These are phyloP conservation scores for Rhingia rostrata DNA, from an alignment of 2,888 invertebrate species.

Conservation along the genomic window DNA sequence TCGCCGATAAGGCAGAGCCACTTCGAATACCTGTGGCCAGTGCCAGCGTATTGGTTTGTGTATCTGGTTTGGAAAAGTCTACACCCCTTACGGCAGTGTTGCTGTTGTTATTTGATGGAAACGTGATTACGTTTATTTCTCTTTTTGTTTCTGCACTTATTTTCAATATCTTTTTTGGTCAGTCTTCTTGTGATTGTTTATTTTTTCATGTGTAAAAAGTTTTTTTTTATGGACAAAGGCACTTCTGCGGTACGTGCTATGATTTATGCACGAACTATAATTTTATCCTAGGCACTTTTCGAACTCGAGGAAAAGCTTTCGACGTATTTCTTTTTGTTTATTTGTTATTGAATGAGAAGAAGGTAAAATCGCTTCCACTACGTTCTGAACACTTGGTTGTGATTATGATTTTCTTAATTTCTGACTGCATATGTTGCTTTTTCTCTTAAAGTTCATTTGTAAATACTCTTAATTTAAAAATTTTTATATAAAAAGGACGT, in stretches of 20 bases:
- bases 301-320: constrained; percentile 70
- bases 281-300: constrained; percentile 69
- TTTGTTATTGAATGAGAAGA: background rate
- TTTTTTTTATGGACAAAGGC: constrained; percentile 55
- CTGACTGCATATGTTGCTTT: constrained; percentile 1
- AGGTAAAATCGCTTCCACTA: constrained; percentile 42
- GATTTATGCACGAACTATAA: constrained; percentile 59
- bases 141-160: constrained; percentile 1
- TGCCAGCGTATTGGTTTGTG: constrained; percentile 81
- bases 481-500: constrained; percentile 76
- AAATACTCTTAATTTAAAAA: constrained; percentile 75
- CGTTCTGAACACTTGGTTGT: constrained; percentile 34
- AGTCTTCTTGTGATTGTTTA: constrained; percentile 29
- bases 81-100: constrained; percentile 45
- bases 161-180: constrained; percentile 10
- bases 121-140: constrained; percentile 62
- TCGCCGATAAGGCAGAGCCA: constrained; percentile 86
- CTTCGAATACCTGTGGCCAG: constrained; percentile 82
- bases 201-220: constrained; percentile 6
- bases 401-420: constrained; percentile 16
- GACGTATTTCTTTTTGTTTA: constrained; percentile 8
- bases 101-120: constrained; percentile 50
- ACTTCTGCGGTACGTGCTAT: constrained; percentile 46
- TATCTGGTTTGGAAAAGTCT: constrained; percentile 62
- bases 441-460: constrained; percentile 66